Evolutionary conservation across 2,797 vertebrate species (phyloP), one percentile per base, ranked within the genome.

Genomic region (Chaenodraco wilsoni): DNA sequence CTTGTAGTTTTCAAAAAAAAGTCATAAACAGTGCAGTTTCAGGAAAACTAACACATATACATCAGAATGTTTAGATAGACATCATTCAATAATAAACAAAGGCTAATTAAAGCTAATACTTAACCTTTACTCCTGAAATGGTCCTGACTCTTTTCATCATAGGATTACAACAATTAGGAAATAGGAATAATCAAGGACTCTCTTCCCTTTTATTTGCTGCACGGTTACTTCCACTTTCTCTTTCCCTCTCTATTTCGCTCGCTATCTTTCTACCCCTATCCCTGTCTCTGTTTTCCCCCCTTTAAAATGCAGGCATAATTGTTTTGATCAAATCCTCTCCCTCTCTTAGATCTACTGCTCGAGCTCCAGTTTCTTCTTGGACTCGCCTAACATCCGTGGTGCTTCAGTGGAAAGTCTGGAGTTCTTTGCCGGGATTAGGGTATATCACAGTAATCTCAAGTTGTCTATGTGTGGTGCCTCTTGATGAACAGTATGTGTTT

Each of bases 371-470:
- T 98, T 98, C 91, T 94, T 94, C 65, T 69, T 96, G 90, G 96
- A 97, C 64, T 92, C 91, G 0, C 95, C 96, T 1, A 89, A 94
- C 31, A 9, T 92, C 61, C 94, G 84, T 21, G 93, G 97, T 48
- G 33, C 84, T 63, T 54, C 87, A 0, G 87, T 91, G 33, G 94
- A 97, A 74, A 98, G 96, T 87, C 81, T 71, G 65, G 95, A 96
- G 89, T 97, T 96, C 92, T 98, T 97, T 91, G 96, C 94, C 54
- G 96, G 96, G 27, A 94, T 98, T 23, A 81, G 57, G 83, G 92
- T 93, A 88, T 3, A 40, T 63, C 52, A 48, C 14, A 41, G 6
- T 46, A 21, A 60, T 12, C 19, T 45, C 6, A 40, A 5, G 1
- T 61, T 57, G 31, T 60, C 3, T 59, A 1, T 49, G 45, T 46